A percentile compares a stretch with the other conserved stretches of the same genome.
These are phyloP conservation scores for Microtus pennsylvanicus DNA, from an alignment of 2,113 vertebrate species.

Conservation along the genomic window DNA sequence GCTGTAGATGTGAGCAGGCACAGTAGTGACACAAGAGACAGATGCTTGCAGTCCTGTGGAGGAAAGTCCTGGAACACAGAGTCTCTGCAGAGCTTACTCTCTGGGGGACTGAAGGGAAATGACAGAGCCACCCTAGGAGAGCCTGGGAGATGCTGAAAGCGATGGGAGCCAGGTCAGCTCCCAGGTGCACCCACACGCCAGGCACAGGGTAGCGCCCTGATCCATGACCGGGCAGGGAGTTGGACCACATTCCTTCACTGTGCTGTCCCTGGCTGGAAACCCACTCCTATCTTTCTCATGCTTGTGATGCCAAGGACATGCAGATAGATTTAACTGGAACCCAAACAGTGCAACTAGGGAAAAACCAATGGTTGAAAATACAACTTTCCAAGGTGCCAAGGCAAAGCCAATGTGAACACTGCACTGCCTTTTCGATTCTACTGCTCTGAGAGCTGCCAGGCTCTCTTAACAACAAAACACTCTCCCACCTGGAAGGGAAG, in stretches of 20 bases:
- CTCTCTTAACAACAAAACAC: not conserved
- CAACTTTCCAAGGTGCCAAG: rapidly evolving
- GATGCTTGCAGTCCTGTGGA: rapidly evolving
- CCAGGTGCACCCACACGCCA: not conserved
- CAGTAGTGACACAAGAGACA: too few relatives aligned
- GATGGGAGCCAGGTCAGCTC: rapidly evolving
- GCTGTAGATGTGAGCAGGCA: not conserved
- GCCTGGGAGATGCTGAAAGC: not conserved
- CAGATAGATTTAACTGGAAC: not conserved
- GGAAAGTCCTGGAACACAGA: not conserved
- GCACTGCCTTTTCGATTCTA: not conserved
- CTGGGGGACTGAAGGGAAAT: not conserved
- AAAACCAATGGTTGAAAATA: not conserved
- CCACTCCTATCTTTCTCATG: rapidly evolving
- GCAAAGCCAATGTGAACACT: rapidly evolving
- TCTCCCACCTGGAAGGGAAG: not conserved
- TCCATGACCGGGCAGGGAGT: too few relatives aligned
- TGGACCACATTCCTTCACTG: too few relatives aligned
- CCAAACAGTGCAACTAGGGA: not conserved
- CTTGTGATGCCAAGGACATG: not conserved
- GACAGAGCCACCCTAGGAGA: not conserved
- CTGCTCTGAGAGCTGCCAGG: not conserved
- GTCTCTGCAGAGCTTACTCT: not conserved
- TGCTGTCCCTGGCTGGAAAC: not conserved
- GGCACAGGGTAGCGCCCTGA: not conserved